These are phyloP conservation scores for Bolinopsis microptera DNA, from an alignment of 37 sponge, comb jelly and placozoan species.

Conservation along the genomic window DNA sequence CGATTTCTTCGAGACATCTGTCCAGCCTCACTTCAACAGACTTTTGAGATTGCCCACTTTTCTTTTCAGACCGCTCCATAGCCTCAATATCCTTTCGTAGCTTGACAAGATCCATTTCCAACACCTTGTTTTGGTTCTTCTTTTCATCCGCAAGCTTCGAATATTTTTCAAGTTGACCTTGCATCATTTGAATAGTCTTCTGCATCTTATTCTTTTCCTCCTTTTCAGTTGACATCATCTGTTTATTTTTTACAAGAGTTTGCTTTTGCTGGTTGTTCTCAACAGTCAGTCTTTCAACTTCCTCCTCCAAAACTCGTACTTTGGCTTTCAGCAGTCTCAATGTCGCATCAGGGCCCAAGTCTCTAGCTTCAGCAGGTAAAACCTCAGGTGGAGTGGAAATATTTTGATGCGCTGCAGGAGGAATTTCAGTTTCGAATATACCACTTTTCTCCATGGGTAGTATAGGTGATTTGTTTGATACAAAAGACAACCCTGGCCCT, in stretches of 20 bases:
- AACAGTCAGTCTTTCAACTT: conserved; percentile 80
- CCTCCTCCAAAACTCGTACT: conserved; percentile 92
- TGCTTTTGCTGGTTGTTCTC: conserved; percentile 70
- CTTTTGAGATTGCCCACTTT: conserved; percentile 74
- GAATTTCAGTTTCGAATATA: neutral
- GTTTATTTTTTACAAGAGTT: neutral
- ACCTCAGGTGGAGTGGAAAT: neutral
- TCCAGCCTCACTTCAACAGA: conserved; percentile 84
- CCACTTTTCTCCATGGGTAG: neutral
- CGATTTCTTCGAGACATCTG: conserved; percentile 91
- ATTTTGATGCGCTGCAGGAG: neutral
- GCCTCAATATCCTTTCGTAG: conserved; percentile 87
- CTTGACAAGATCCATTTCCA: conserved; percentile 76
- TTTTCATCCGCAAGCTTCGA: conserved; percentile 70
- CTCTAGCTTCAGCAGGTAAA: conserved; percentile 33
- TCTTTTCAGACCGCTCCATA: conserved; percentile 74
- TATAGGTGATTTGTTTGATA: neutral
- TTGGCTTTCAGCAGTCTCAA: conserved; percentile 92
- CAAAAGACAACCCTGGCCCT: neutral
- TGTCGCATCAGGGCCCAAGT: conserved; percentile 71
- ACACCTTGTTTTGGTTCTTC: conserved; percentile 73
- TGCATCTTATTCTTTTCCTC: conserved; percentile 71
- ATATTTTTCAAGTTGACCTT: conserved; percentile 77
- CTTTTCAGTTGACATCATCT: conserved; percentile 27
- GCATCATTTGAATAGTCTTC: conserved; percentile 67